Evolutionary conservation across 2,888 invertebrate genomes (phyloP).

Genomic region (Crioceris asparagi): DNA sequence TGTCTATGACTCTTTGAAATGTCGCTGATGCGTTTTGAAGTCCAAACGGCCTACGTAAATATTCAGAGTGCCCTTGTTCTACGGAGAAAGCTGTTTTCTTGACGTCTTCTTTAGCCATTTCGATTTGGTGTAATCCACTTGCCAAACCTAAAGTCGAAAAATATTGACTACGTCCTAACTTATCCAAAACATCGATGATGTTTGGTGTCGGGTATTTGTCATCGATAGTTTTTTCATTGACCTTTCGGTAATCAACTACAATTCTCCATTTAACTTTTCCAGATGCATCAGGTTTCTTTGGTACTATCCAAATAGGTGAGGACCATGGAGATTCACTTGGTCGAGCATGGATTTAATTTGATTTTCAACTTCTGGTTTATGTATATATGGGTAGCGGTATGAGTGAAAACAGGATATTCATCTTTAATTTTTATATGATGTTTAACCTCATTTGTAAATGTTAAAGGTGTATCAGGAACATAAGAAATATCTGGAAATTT

Average conservation of each 20-base stretch:
- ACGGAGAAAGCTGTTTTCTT: conserved; percentile 12
- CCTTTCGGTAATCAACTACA: conserved; percentile 31
- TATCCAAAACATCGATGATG: conserved; percentile 5
- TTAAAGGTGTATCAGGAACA: too few species aligned
- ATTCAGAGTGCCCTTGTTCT: conserved; percentile 4
- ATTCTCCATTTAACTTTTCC: conserved; percentile 26
- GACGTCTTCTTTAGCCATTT: conserved; percentile 10
- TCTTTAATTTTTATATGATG: conserved; percentile 1
- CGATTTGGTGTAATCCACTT: conserved; percentile 29
- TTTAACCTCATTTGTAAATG: too few species aligned
- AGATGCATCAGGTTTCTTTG: conserved; percentile 24
- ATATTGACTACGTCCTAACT: conserved; percentile 8
- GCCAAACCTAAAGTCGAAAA: conserved; percentile 30
- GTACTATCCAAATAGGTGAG: conserved; percentile 9
- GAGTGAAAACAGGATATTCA: conserved; percentile 1
- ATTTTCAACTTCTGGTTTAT: conserved; percentile 1
- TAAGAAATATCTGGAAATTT: too few species aligned
- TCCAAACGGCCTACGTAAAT: conserved; percentile 9
- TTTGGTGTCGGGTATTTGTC: conserved; percentile 28
- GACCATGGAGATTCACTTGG: neutral
- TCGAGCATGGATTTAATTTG: conserved; percentile 1
- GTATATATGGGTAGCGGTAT: neutral
- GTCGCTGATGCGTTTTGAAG: conserved; percentile 20
- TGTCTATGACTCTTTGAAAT: conserved; percentile 14
- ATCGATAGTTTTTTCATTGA: conserved; percentile 30